Conservation (phyloP, 2,113 vertebrate species). For the Atractosteus spatula region DNA sequence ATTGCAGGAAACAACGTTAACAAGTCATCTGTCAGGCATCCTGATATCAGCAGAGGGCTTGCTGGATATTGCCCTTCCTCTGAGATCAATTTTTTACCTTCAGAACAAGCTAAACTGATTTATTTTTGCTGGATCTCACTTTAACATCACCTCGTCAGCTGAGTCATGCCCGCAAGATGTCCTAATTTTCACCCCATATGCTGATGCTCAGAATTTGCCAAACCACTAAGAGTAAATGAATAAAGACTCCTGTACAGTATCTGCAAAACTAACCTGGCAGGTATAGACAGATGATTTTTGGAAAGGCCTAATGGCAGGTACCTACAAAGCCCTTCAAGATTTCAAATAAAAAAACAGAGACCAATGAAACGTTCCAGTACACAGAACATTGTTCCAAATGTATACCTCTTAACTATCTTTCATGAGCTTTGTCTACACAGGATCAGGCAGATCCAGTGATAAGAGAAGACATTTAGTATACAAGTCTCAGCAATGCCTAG, state of each 20-base stretch:
- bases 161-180: conserved; percentile 18
- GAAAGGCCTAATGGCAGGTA: too few species aligned
- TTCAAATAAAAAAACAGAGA: neutral
- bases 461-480: too few species aligned
- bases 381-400: too few species aligned
- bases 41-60: neutral
- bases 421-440: too few species aligned
- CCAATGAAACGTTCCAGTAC: neutral
- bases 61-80: neutral
- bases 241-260: neutral
- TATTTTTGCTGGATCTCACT: conserved; percentile 19
- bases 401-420: too few species aligned
- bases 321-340: neutral
- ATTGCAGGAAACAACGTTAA: too few species aligned
- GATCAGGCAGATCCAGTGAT: too few species aligned
- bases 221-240: neutral
- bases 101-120: neutral
- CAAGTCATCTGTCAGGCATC: too few species aligned
- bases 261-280: neutral
- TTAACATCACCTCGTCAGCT: conserved; percentile 23
- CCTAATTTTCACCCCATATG: neutral
- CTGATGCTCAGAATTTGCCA: conserved; percentile 1
- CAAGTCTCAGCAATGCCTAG: too few species aligned
- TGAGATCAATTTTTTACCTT: conserved; percentile 14
- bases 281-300: neutral